Percentiles rank a stretch among this genome's conserved stretches.
phyloP scores from a whole-genome alignment of 1,140 invertebrate genomes.

The Drosophila tani region DNA sequence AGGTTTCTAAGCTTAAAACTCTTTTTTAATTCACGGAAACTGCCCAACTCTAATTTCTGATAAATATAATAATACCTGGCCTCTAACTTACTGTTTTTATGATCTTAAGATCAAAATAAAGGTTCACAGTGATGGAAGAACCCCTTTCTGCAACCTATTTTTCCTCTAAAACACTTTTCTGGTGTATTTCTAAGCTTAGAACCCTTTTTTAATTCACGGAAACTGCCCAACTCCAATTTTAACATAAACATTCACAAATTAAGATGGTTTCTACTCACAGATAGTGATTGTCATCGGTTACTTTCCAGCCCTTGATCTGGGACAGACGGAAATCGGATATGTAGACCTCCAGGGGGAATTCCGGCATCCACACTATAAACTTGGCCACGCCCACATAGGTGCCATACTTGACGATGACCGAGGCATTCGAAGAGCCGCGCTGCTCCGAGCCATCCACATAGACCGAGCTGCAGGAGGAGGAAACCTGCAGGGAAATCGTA shows the following conservation, averaged over 20 bases:
- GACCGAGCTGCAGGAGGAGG: conserved; percentile 97
- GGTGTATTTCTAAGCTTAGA: no score
- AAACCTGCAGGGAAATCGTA: conserved; percentile 88
- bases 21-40: no score
- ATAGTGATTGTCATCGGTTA: conserved; percentile 90
- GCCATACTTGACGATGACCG: conserved; percentile 96
- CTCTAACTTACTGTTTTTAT: no score
- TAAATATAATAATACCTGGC: no score
- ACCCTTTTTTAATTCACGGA: no score
- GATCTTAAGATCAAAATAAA: no score
- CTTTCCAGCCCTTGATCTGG: conserved; percentile 95
- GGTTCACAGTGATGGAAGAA: no score
- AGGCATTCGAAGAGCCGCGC: conserved; percentile 96
- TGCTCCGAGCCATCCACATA: conserved; percentile 99
- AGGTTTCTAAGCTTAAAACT: no score
- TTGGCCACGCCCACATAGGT: conserved; percentile 94
- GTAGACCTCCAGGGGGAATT: conserved; percentile 95
- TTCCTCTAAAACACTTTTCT: no score
- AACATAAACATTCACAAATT: neutral
- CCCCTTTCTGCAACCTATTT: no score
- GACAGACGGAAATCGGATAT: conserved; percentile 95
- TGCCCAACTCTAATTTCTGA: no score
- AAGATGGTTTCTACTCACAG: conserved; percentile 78
- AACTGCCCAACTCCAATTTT: no score
- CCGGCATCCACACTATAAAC: conserved; percentile 98